Evolutionary conservation across 2,113 vertebrate genomes (phyloP).

Genomic region (Microcebus ravelobensis): DNA sequence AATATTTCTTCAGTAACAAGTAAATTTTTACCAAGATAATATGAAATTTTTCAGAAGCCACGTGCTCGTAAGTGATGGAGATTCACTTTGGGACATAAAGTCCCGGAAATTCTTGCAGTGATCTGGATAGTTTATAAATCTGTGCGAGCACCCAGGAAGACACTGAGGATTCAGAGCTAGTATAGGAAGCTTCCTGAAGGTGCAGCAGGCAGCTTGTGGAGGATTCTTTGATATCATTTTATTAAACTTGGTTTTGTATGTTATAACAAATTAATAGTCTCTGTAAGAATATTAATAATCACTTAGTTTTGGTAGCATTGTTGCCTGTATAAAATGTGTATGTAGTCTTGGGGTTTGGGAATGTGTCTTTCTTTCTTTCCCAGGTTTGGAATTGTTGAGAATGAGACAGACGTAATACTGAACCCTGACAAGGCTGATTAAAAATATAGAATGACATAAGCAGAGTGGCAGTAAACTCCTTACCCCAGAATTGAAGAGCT

Average conservation of each 20-base stretch:
- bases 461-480: neutral
- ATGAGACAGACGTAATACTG: neutral
- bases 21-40: slow-evolving; percentile 74
- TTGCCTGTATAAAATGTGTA: neutral
- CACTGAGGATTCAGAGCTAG: slow-evolving; percentile 83
- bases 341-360: neutral
- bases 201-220: slow-evolving; percentile 74
- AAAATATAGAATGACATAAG: neutral
- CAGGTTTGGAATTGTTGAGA: neutral
- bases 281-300: neutral
- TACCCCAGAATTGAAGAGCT: neutral
- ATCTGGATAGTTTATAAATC: slow-evolving; percentile 83
- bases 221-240: slow-evolving; percentile 48
- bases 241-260: neutral
- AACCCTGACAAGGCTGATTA: neutral
- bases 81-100: slow-evolving; percentile 87
- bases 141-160: slow-evolving; percentile 85
- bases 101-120: slow-evolving; percentile 83
- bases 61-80: slow-evolving; percentile 87
- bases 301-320: neutral
- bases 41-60: slow-evolving; percentile 86
- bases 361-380: neutral
- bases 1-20: neutral
- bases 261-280: neutral
- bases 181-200: slow-evolving; percentile 82